Percentiles rank a stretch among this genome's conserved stretches.
These are phyloP conservation scores for Aptenodytes patagonicus DNA, from an alignment of 2,113 vertebrate genomes.

Conservation along the genomic window DNA sequence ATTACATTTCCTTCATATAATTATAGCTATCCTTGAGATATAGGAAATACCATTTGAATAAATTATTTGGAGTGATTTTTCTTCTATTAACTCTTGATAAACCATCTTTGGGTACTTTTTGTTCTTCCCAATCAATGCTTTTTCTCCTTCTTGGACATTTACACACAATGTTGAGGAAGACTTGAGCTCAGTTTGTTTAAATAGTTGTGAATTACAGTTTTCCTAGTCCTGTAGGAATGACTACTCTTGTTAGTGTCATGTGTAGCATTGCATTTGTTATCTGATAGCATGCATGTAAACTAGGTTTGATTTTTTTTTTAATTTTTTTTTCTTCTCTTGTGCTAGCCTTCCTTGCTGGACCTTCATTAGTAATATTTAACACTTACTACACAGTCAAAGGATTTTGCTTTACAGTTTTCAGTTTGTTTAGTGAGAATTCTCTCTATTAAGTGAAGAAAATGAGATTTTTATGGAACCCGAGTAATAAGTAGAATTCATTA, in stretches of 20 bases:
- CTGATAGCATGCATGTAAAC: neutral
- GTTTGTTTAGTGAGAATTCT: neutral
- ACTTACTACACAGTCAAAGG: neutral
- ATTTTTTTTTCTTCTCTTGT: neutral
- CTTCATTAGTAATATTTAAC: neutral
- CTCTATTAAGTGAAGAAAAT: neutral
- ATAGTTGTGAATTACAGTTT: neutral
- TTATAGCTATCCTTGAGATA: neutral
- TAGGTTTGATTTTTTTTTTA: neutral
- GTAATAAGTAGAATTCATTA: neutral
- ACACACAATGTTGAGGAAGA: neutral
- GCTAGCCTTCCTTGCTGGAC: neutral
- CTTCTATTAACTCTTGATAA: neutral
- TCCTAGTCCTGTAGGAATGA: neutral
- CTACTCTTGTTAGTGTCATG: neutral
- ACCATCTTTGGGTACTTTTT: neutral
- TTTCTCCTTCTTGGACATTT: neutral
- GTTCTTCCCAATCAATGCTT: neutral
- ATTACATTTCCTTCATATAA: neutral
- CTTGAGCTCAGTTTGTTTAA: neutral
- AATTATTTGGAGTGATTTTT: neutral
- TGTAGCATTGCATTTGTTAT: neutral
- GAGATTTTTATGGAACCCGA: neutral
- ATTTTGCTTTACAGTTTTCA: neutral
- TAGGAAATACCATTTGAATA: neutral